Conservation (phyloP, 2,888 invertebrate genomes). For the Eutolmus rufibarbis region DNA sequence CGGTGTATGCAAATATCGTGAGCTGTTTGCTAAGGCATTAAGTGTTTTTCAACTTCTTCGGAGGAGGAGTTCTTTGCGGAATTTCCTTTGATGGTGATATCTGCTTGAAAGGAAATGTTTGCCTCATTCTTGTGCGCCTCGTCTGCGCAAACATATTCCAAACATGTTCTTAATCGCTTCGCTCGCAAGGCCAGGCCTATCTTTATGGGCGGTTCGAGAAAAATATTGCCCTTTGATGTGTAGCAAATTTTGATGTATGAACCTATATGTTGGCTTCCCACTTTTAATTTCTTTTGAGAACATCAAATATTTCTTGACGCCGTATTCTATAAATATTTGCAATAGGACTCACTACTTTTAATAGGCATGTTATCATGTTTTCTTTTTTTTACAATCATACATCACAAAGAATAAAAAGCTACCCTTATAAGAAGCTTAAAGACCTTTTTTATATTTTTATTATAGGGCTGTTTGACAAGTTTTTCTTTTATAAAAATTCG, state of each 20-base stretch:
- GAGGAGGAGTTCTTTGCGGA: background rate
- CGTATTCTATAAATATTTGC: background rate
- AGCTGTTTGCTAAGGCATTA: background rate
- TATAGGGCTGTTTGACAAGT: background rate
- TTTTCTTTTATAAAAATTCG: too few relatives aligned
- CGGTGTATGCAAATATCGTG: constrained; percentile 6
- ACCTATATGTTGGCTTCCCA: background rate
- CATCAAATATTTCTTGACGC: background rate
- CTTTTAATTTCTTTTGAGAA: background rate
- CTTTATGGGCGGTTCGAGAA: background rate
- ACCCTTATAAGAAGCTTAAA: background rate
- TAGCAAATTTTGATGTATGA: background rate
- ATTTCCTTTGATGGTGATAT: background rate
- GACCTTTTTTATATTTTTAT: background rate
- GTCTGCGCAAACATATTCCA: background rate
- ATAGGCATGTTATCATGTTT: background rate
- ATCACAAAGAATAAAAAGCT: background rate
- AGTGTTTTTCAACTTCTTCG: background rate
- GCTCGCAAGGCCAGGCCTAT: background rate
- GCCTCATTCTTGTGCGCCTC: background rate
- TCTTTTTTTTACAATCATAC: background rate
- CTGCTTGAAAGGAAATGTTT: background rate
- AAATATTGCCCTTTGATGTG: background rate
- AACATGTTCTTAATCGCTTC: background rate
- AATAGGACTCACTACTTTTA: background rate